Evolutionary conservation across 1,140 invertebrate species (phyloP), one percentile per base, ranked within the genome.

Genomic region (Lepidurus arcticus): DNA sequence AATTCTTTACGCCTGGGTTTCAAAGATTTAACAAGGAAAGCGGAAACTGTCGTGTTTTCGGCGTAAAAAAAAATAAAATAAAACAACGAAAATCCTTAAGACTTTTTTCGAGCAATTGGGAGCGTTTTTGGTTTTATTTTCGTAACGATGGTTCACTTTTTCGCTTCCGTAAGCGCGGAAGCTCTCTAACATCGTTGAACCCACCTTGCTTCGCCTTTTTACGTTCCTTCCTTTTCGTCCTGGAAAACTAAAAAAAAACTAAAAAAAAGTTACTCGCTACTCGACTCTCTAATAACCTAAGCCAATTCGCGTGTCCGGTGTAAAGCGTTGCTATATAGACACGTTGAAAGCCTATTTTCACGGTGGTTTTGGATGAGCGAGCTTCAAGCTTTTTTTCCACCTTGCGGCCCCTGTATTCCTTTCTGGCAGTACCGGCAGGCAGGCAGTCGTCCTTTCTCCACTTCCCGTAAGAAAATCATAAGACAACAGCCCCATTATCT

Each of bases 401-500:
- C 21, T 65, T n/a, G 16, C 53, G 7, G 2, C 47, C 21, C 21
- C 47, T 65, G 13, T 65, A 65, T 65, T 65, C 21, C 47, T 13
- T 65, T 65, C 47, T 65, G 53, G 53, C 21, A 34, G 34, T 34
- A 34, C 34, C 34, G 34, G 34, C 34, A 34, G 34, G 16, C 53
- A 65, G 6, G n/a, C 53, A 65, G 53, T 65, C 53, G 53, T 65
- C 53, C 53, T n/a, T 65, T 65, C 21, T 21, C 13, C 53, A 13
- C 53, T 34, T 34, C 34, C 34, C 34, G 3, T 3, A 34, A 0
- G 34, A 1, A 65, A 65, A 65, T 65, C 53, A 10, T 65, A 65
- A 65, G 53, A 65, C 53, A 65, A 65, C 53, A 65, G n/a, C 53
- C 53, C 53, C 53, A 65, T 65, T 65, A 65, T 21, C 53, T 65